Evolutionary conservation across 2,113 vertebrate species (phyloP).

Genomic region (Xenopus tropicalis): DNA sequence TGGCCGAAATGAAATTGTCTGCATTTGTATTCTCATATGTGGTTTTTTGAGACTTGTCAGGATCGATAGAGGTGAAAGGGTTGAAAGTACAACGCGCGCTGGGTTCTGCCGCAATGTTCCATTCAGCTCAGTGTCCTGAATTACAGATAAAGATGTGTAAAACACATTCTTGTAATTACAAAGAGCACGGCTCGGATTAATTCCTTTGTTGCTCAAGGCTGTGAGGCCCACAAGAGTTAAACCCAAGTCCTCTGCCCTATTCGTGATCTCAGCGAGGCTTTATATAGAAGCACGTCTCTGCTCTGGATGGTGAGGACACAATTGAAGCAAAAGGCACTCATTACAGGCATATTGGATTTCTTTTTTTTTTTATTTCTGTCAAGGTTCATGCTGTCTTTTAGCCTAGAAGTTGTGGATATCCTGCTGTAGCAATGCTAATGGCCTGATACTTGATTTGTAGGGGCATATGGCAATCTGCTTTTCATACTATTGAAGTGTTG

Average conservation of each 20-base stretch:
- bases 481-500: slow-evolving; percentile 27
- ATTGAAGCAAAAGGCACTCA: slow-evolving; percentile 13
- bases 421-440: slow-evolving; percentile 45
- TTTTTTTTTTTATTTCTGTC: slow-evolving; percentile 40
- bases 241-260: slow-evolving; percentile 52
- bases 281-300: slow-evolving; percentile 33
- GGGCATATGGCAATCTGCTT: slow-evolving; percentile 40
- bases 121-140: too few species aligned
- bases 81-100: neutral
- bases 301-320: slow-evolving; percentile 36
- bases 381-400: slow-evolving; percentile 48
- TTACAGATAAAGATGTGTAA: too few species aligned
- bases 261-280: slow-evolving; percentile 53
- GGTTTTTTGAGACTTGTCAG: neutral
- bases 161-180: too few species aligned
- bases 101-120: too few species aligned
- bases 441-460: slow-evolving; percentile 35
- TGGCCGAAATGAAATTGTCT: neutral
- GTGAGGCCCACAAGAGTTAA: slow-evolving; percentile 40
- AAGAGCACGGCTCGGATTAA: too few species aligned
- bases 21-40: neutral
- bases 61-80: neutral
- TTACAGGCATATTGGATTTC: slow-evolving; percentile 31
- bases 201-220: too few species aligned
- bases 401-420: slow-evolving; percentile 42